Conservation (phyloP, 2,113 vertebrate species). For the Myocastor coypus region DNA sequence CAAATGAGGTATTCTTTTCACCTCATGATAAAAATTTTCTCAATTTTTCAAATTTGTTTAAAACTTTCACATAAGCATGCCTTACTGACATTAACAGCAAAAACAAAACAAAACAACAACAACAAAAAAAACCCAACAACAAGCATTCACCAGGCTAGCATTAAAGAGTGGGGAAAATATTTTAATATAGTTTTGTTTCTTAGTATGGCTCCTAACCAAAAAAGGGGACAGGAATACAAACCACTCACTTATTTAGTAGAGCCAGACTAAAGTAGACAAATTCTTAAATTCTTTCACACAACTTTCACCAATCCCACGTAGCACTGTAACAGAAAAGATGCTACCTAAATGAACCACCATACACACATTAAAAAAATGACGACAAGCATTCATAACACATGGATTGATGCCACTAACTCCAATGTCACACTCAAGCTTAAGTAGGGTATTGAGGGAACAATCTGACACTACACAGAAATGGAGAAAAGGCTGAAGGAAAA, state of each 20-base stretch:
- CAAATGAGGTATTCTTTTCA: not conserved
- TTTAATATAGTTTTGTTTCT: slow-evolving; percentile 32
- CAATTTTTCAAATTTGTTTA: slow-evolving; percentile 2
- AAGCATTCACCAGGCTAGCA: slow-evolving; percentile 22
- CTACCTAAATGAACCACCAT: not conserved
- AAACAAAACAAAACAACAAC: no score
- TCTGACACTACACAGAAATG: not conserved
- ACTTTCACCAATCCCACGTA: not conserved
- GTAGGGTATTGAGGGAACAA: not conserved
- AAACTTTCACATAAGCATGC: slow-evolving; percentile 24
- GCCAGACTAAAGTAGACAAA: slow-evolving; percentile 1
- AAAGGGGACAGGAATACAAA: not conserved
- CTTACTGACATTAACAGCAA: not conserved
- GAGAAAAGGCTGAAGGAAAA: not conserved
- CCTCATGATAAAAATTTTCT: not conserved
- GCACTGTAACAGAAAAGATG: slow-evolving; percentile 27
- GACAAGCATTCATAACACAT: not conserved
- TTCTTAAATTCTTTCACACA: not conserved
- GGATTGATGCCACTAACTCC: not conserved
- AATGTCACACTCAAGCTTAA: not conserved
- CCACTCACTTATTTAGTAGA: not conserved
- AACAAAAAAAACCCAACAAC: no score
- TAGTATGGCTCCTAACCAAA: slow-evolving; percentile 32
- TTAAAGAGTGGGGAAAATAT: not conserved
- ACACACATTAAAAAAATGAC: not conserved